Percentiles rank a stretch among this genome's conserved stretches.
Evolutionary conservation across 2,797 vertebrate species (phyloP).

Genomic region (Alosa sapidissima): DNA sequence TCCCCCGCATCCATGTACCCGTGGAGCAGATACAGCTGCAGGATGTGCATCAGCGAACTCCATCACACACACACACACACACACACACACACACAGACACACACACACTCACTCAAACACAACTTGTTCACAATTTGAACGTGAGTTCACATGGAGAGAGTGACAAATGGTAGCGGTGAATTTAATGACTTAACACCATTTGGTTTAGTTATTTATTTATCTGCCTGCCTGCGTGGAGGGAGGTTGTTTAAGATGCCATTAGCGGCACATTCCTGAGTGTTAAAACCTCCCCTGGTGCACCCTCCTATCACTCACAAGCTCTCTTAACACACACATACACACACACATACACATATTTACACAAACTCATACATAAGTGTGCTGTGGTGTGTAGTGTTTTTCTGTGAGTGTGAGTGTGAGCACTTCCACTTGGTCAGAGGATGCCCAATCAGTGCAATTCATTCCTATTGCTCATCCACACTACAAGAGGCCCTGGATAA

Average conservation of each 20-base stretch:
- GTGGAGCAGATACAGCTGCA: neutral
- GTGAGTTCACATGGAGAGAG: neutral
- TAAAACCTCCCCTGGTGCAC: neutral
- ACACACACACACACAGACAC: neutral
- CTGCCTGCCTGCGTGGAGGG: neutral
- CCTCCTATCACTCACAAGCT: neutral
- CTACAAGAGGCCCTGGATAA: neutral
- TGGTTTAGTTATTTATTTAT: neutral
- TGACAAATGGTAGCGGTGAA: conserved; percentile 2
- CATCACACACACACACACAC: neutral
- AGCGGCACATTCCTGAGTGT: neutral
- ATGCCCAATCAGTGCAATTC: neutral
- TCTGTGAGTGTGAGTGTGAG: neutral
- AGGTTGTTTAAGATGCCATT: conserved; percentile 7
- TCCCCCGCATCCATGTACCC: neutral
- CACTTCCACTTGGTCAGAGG: neutral
- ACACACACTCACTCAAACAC: neutral
- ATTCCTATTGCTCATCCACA: neutral
- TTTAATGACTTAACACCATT: conserved; percentile 19
- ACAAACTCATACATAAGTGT: neutral
- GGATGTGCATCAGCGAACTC: conserved; percentile 4
- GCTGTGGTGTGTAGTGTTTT: neutral
- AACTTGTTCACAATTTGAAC: neutral
- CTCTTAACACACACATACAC: neutral
- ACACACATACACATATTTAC: neutral